These are phyloP conservation scores for Cotesia chilonis DNA, from an alignment of 1,140 invertebrate species.

Conservation along the genomic window DNA sequence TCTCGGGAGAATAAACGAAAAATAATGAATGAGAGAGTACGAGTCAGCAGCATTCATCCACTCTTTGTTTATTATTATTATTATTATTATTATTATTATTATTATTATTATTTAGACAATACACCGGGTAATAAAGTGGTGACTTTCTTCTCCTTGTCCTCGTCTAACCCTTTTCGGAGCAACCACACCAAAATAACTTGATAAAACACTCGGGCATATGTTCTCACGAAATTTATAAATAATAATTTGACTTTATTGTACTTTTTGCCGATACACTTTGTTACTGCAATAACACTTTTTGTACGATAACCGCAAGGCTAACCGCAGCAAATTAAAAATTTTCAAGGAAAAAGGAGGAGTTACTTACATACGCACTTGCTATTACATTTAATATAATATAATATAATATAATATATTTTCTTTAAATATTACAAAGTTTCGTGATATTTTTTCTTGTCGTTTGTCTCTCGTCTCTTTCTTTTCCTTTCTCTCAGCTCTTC, in stretches of 20 bases:
- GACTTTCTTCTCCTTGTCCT: slow-evolving; percentile 1
- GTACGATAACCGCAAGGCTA: slow-evolving; percentile 36
- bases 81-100: not conserved
- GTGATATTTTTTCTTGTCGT: not conserved
- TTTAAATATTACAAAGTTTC: not conserved
- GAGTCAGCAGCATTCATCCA: not conserved
- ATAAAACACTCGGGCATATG: not conserved
- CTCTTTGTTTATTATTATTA: not conserved
- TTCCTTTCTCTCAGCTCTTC: slow-evolving; percentile 2
- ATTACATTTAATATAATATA: no score
- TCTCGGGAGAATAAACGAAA: not conserved
- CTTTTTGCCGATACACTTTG: slow-evolving; percentile 6
- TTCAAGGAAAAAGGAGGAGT: slow-evolving; percentile 40
- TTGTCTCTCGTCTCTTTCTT: not conserved
- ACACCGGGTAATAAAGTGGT: slow-evolving; percentile 11
- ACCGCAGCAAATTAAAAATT: slow-evolving; percentile 50
- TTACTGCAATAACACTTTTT: slow-evolving; percentile 20
- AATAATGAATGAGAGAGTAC: slow-evolving; percentile 19
- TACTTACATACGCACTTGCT: not conserved
- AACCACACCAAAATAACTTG: slow-evolving; percentile 1
- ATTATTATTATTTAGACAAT: not conserved
- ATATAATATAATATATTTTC: not conserved
- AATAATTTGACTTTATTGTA: not conserved
- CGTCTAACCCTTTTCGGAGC: not conserved
- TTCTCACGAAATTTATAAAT: slow-evolving; percentile 27